A percentile compares a stretch with the other conserved stretches of the same genome.
phyloP scores from a whole-genome alignment of 2,888 invertebrate genomes.

The Machimus atricapillus region DNA sequence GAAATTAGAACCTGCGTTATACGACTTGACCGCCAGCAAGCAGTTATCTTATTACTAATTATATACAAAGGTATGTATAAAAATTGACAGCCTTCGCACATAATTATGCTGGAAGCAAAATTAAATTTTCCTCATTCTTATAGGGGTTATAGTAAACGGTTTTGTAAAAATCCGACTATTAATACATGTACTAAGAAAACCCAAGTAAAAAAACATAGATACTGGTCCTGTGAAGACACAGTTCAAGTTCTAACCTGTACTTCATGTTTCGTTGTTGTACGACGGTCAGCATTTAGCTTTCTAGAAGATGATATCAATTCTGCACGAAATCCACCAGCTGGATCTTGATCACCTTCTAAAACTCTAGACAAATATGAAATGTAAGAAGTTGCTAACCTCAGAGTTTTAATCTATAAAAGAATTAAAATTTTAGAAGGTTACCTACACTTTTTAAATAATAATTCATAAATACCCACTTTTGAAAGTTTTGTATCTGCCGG shows the following conservation, averaged over 20 bases:
- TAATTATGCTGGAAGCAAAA: too few species aligned
- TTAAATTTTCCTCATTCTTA: too few species aligned
- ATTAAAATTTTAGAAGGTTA: neutral
- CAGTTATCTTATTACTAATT: too few species aligned
- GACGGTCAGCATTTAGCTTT: conserved; percentile 56
- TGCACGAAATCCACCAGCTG: conserved; percentile 85
- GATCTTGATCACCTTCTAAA: conserved; percentile 83
- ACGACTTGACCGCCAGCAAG: too few species aligned
- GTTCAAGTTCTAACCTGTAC: conserved; percentile 52
- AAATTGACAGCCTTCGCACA: too few species aligned
- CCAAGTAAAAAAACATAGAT: too few species aligned
- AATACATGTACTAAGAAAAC: too few species aligned
- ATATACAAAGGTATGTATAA: too few species aligned
- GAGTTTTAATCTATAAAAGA: conserved; percentile 84
- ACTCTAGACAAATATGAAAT: conserved; percentile 92
- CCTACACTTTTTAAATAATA: neutral
- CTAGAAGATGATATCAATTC: conserved; percentile 72
- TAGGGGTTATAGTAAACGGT: too few species aligned
- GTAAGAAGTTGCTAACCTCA: conserved; percentile 90
- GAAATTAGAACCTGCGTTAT: too few species aligned
- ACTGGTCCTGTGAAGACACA: too few species aligned
- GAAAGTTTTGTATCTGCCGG: conserved; percentile 95
- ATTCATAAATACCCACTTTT: conserved; percentile 69
- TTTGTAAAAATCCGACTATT: too few species aligned
- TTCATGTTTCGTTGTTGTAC: conserved; percentile 55